phyloP scores from a whole-genome alignment of 37 sponge, comb jelly and placozoan genomes.

The Bolinopsis microptera region DNA sequence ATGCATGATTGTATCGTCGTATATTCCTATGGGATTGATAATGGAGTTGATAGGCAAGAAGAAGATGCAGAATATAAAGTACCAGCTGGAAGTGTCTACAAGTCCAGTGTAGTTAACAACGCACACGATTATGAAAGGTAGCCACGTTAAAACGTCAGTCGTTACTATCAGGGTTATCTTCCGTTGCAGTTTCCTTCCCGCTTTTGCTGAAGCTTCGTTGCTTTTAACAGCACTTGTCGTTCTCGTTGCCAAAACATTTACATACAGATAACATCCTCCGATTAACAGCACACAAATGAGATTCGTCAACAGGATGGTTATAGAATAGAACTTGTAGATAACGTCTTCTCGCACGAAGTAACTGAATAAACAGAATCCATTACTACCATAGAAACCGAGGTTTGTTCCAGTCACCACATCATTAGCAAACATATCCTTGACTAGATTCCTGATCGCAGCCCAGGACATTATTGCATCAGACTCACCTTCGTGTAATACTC shows the following conservation, averaged over 20 bases:
- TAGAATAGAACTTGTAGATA: background rate
- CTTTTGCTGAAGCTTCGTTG: background rate
- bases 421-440: background rate
- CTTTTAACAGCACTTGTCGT: background rate
- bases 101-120: background rate
- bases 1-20: background rate
- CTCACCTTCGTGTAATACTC: background rate
- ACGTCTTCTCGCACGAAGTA: background rate
- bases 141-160: slow-evolving; percentile 6
- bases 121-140: background rate
- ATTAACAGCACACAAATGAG: background rate
- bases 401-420: background rate
- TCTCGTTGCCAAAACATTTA: background rate
- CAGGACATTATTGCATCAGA: background rate
- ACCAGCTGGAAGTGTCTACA: background rate
- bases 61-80: background rate
- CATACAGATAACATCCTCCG: background rate
- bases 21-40: slow-evolving; percentile 9
- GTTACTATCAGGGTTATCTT: background rate
- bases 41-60: slow-evolving; percentile 21
- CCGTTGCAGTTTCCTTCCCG: background rate
- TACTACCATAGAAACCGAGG: background rate
- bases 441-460: background rate
- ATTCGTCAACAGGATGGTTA: background rate
- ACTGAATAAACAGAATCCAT: slow-evolving; percentile 24